Evolutionary conservation across 2,113 vertebrate genomes (phyloP).

Genomic region (Acanthisitta chloris): DNA sequence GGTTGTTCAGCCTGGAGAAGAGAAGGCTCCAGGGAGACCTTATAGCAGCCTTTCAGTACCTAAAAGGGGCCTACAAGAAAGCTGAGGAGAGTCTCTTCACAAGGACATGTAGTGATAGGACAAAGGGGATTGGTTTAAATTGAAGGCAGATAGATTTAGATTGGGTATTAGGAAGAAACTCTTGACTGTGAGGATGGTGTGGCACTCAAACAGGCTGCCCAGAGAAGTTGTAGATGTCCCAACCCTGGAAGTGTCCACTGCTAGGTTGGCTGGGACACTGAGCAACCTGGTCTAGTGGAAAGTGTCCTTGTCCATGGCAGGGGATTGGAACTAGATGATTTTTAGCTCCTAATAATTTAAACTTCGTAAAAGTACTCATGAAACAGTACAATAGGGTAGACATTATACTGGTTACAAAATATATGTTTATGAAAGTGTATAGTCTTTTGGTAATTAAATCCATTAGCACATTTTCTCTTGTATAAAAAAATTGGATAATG

Average conservation of each 20-base stretch:
- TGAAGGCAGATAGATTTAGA: background rate
- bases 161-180: background rate
- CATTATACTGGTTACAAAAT: background rate
- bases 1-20: background rate
- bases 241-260: background rate
- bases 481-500: background rate
- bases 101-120: background rate
- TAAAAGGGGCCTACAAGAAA: background rate
- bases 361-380: background rate
- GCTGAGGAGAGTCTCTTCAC: background rate
- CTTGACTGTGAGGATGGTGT: background rate
- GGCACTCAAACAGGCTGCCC: background rate
- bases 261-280: background rate
- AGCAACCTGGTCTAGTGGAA: background rate
- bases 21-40: background rate
- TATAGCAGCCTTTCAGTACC: background rate
- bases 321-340: background rate
- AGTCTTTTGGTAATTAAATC: background rate
- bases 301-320: background rate
- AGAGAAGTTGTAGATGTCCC: background rate
- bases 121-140: background rate
- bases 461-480: background rate
- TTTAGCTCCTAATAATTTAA: background rate
- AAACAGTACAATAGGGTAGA: background rate
- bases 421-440: background rate